phyloP scores from a whole-genome alignment of 2,888 invertebrate genomes.

The Drosophila sordidula region DNA sequence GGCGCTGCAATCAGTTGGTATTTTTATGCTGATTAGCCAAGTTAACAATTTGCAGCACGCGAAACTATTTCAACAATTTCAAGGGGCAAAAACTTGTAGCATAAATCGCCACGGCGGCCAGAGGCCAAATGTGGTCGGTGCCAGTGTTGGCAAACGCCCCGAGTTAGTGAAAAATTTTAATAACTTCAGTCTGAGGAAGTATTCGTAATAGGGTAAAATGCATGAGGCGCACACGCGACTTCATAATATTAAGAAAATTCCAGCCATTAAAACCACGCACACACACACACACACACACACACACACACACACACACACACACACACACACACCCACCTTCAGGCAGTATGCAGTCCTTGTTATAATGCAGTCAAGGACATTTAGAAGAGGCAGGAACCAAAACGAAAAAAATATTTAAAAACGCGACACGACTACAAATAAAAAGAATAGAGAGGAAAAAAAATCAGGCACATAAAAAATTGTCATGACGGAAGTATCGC shows the following conservation, averaged over 20 bases:
- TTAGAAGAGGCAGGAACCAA: constrained; percentile 26
- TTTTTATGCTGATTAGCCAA: constrained; percentile 75
- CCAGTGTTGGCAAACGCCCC: constrained; percentile 45
- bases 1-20: constrained; percentile 43
- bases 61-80: constrained; percentile 70
- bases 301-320: constrained; percentile 19
- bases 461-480: constrained; percentile 22
- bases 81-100: constrained; percentile 49
- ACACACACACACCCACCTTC: constrained; percentile 6
- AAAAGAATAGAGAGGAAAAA: constrained; percentile 20
- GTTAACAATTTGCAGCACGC: constrained; percentile 75
- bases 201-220: constrained; percentile 53
- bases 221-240: constrained; percentile 65
- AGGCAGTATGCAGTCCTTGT: constrained; percentile 33
- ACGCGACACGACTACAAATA: constrained; percentile 22
- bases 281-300: constrained; percentile 15
- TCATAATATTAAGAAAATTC: constrained; percentile 61
- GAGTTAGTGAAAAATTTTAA: constrained; percentile 54
- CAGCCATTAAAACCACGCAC: constrained; percentile 47
- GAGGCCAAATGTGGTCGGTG: constrained; percentile 5
- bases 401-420: constrained; percentile 39
- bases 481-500: constrained; percentile 31
- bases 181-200: constrained; percentile 58
- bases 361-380: constrained; percentile 71
- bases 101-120: constrained; percentile 53